Base-by-base conservation (phyloP, 2,113 vertebrate genomes). In the Forbesichthys papilliferus region DNA sequence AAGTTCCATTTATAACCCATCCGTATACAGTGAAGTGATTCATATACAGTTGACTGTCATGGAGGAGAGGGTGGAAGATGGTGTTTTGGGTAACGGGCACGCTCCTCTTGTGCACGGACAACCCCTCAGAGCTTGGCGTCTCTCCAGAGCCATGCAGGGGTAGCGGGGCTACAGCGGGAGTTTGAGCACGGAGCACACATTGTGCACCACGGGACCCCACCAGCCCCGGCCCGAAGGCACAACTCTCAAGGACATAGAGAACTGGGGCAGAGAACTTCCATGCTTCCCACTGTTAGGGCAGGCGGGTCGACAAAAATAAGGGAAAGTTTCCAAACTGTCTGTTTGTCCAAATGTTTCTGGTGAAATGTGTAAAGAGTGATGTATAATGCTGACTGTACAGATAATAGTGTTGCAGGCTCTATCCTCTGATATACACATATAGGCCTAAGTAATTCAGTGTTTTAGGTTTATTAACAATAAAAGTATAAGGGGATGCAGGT, bases 161-260 rank as follows among this genome's bases (percentile, higher is more conserved):
- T 74, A 77, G 85, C 78, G 76, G 86, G 88, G 54, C n/a, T 87
- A 84, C 88, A 84, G 89, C 83, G 64, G 88, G 85, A 88, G 87
- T 73, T 80, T 71, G 88, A 84, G 91, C 81, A 88, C 89, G 86
- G 81, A 88, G 90, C 91, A 87, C 90, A 92, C 87, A 89, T 91
- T 92, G 91, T 85, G 91, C 91, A 84, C 91, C 68, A 71, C 88
- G 84, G 92, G 92, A 92, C 87, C 89, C 89, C 80, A 86, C 70
- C 89, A 91, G 85, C 84, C 84, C 83, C 87, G 71, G 91, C 92
- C 90, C 71, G 87, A 83, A 92, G 91, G 89, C 90, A 91, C 86
- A 90, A 90, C 89, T 92, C 91, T 93, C 91, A 93, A 93, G 92
- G 92, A 92, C 92, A 81, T 82, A 77, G 80, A 90, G 91, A 93